Evolutionary conservation across 2,113 vertebrate species (phyloP).

Genomic region (Rana temporaria): DNA sequence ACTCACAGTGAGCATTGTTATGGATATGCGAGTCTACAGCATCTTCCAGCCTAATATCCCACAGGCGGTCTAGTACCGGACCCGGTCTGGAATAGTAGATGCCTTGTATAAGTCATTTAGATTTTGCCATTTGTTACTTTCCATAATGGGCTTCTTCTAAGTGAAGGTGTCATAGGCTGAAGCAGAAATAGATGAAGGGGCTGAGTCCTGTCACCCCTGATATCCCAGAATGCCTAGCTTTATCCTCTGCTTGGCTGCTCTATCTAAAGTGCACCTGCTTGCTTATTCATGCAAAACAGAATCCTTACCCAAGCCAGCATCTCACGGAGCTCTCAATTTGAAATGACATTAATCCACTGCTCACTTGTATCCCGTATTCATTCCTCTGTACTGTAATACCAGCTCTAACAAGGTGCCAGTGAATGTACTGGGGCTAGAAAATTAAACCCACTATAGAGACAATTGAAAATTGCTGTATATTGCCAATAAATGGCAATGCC

Average conservation of each 20-base stretch:
- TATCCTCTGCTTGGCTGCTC: constrained; percentile 22
- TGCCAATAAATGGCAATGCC: too few relatives aligned
- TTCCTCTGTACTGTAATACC: background rate
- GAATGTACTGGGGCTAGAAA: background rate
- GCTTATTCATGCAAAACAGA: constrained; percentile 20
- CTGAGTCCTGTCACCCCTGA: background rate
- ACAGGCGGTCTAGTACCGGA: background rate
- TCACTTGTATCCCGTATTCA: background rate
- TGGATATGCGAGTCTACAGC: background rate
- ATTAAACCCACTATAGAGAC: too few relatives aligned
- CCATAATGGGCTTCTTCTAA: background rate
- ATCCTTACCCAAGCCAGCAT: background rate
- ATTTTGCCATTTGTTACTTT: background rate
- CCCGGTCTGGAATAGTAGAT: background rate
- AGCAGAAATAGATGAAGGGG: background rate
- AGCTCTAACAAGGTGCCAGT: background rate
- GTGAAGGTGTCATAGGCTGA: background rate
- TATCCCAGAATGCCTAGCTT: background rate
- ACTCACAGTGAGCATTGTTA: background rate
- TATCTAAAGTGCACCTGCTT: constrained; percentile 20
- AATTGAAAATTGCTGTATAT: too few relatives aligned
- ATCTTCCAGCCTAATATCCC: background rate
- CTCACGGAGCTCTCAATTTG: background rate
- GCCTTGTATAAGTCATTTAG: background rate
- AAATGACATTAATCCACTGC: constrained; percentile 26